Conservation (phyloP, 2,888 invertebrate genomes). For the Parapristionchus giblindavisi region DNA sequence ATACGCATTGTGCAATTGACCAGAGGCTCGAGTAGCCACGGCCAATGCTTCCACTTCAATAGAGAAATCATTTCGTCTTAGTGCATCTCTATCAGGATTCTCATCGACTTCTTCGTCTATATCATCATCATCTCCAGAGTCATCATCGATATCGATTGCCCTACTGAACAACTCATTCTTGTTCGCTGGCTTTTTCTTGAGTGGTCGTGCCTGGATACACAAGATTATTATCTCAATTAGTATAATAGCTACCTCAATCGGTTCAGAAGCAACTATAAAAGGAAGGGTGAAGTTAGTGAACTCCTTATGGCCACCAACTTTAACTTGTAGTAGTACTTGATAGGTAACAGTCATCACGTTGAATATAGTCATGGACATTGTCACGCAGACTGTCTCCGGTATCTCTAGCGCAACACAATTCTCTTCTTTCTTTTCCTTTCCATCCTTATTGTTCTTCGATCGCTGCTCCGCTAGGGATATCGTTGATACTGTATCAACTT, state of each 20-base stretch:
- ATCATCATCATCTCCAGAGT: slow-evolving; percentile 59
- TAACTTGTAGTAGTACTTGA: slow-evolving; percentile 45
- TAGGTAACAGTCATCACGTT: slow-evolving; percentile 51
- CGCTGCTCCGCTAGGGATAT: slow-evolving; percentile 10
- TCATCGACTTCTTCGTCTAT: slow-evolving; percentile 54
- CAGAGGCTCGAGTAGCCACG: slow-evolving; percentile 28
- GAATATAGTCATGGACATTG: slow-evolving; percentile 56
- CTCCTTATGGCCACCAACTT: slow-evolving; percentile 45
- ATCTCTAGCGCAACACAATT: slow-evolving; percentile 41
- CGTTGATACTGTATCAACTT: slow-evolving; percentile 33
- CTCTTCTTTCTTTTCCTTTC: slow-evolving; percentile 24
- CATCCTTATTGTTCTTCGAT: slow-evolving; percentile 21
- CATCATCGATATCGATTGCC: slow-evolving; percentile 53
- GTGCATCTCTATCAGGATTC: slow-evolving; percentile 38
- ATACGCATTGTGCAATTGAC: slow-evolving; percentile 46
- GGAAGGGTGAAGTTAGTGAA: slow-evolving; percentile 49
- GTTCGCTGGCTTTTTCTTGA: slow-evolving; percentile 10
- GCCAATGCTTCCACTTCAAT: slow-evolving; percentile 32
- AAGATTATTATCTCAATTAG: too few species aligned
- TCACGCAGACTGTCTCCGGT: slow-evolving; percentile 44
- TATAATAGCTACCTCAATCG: too few species aligned
- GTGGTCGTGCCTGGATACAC: too few species aligned
- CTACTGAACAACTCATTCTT: slow-evolving; percentile 38
- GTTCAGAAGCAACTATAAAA: slow-evolving; percentile 49
- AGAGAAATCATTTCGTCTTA: slow-evolving; percentile 20